Conservation (phyloP, 2,888 invertebrate species). For the Xestia rhomboidea region DNA sequence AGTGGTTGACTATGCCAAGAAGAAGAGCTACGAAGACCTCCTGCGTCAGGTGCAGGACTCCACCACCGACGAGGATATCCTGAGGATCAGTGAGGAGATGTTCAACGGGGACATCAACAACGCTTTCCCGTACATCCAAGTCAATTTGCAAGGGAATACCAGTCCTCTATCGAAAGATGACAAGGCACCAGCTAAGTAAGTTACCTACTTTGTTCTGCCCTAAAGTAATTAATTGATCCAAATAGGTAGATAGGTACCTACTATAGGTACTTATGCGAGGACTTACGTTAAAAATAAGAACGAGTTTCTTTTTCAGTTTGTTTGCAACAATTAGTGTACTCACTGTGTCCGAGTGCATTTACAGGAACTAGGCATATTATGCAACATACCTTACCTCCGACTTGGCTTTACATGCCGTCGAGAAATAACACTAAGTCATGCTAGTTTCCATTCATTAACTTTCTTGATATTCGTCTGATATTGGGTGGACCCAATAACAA, state of each 20-base stretch:
- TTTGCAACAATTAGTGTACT: constrained; percentile 3
- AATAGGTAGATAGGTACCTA: too few species aligned
- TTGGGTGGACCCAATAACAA: background rate
- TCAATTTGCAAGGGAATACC: constrained; percentile 94
- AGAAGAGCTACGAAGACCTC: constrained; percentile 87
- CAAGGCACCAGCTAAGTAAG: constrained; percentile 94
- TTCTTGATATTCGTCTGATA: background rate
- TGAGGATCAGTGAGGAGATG: constrained; percentile 93
- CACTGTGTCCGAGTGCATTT: background rate
- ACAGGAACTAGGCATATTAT: background rate
- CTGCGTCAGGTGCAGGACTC: constrained; percentile 86
- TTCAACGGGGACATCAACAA: constrained; percentile 94
- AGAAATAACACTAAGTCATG: too few species aligned
- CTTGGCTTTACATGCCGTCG: too few species aligned
- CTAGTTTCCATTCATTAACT: too few species aligned
- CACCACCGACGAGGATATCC: constrained; percentile 92
- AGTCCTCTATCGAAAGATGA: constrained; percentile 93
- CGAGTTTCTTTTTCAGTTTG: background rate
- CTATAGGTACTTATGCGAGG: background rate
- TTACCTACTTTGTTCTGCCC: constrained; percentile 52
- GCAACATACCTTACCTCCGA: background rate
- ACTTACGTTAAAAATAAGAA: background rate
- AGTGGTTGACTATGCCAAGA: constrained; percentile 87
- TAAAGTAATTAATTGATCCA: background rate
- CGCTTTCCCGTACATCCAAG: constrained; percentile 92